Evolutionary conservation across 2,888 invertebrate genomes (phyloP), one percentile per base, ranked within the genome.

Genomic region (Quadroppia sp.): DNA sequence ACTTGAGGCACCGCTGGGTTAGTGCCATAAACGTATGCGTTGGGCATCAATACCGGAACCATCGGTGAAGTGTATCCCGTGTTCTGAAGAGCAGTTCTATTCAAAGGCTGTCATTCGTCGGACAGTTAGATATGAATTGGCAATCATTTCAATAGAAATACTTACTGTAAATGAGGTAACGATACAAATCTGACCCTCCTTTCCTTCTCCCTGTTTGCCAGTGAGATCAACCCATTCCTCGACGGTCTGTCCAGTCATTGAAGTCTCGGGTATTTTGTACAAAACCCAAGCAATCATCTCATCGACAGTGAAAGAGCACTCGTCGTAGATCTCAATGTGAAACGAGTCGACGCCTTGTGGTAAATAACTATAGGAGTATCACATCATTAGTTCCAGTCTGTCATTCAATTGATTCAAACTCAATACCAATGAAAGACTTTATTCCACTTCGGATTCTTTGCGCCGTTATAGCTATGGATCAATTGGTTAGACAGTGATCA

Each of bases 221-320:
- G 88, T 92, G 75, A 98, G 84, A 3, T 90, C 89, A 82, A 90
- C 95, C 95, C 96, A 97, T 81, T 96, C 94, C 82, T 98, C 97
- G 78, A 90, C 89, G 0, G 94, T 94, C 81, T 94, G 91, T 15
- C 94, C 94, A 76, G 81, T 82, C 77, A 94, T 85, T 17, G 95
- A 92, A 74, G 89, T 87, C 71, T 87, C 87, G 0, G 97, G 94
- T 79, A 98, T 92, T 73, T 88, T 87, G 80, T 95, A 89, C 82
- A 93, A 91, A 0, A 92, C 88, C 94, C 94, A 97, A 0, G 96
- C 98, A 78, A 98, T 89, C 76, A 94, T 85, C 83, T 97, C 96
- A 83, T 98, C 97, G 87, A 92, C 90, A 25, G 94, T 92, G 83
- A 98, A 95, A 20, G 95, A 93, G 82, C 94, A 90, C 85, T 97